Percentiles rank a stretch among this genome's conserved stretches.
These are phyloP conservation scores for Dasysyrphus tricinctus DNA, from an alignment of 2,888 invertebrate genomes.

Conservation along the genomic window DNA sequence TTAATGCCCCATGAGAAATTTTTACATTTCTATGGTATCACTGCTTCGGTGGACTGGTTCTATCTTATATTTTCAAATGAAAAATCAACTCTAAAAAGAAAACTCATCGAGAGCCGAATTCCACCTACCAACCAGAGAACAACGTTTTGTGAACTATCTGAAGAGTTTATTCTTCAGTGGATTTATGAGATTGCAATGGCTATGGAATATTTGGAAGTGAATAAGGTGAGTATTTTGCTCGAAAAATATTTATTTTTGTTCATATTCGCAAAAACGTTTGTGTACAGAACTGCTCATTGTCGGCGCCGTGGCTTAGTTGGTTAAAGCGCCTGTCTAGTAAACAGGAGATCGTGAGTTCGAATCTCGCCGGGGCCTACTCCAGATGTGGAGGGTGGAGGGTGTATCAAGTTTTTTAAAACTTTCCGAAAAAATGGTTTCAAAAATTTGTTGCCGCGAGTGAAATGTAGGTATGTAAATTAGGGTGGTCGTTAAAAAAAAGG, in stretches of 20 bases:
- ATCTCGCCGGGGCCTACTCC: slow-evolving; percentile 81
- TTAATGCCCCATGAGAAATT: slow-evolving; percentile 89
- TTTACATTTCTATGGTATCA: slow-evolving; percentile 90
- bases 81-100: slow-evolving; percentile 88
- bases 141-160: slow-evolving; percentile 86
- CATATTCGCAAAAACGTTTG: background rate
- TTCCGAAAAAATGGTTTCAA: too few relatives aligned
- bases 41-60: slow-evolving; percentile 90
- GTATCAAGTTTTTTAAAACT: background rate
- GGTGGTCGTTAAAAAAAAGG: too few relatives aligned
- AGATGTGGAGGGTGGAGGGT: too few relatives aligned
- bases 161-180: slow-evolving; percentile 87
- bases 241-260: background rate
- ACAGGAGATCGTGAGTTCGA: slow-evolving; percentile 83
- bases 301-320: slow-evolving; percentile 83
- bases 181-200: slow-evolving; percentile 88
- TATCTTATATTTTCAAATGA: slow-evolving; percentile 90
- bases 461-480: too few relatives aligned
- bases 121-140: slow-evolving; percentile 78
- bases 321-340: slow-evolving; percentile 83
- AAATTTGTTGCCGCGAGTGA: too few relatives aligned
- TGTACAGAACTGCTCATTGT: background rate
- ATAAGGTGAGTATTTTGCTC: slow-evolving; percentile 83
- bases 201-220: slow-evolving; percentile 88
- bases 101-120: slow-evolving; percentile 87